These are phyloP conservation scores for Vulpes ferrilata DNA, from an alignment of 2,113 vertebrate species.

Conservation along the genomic window DNA sequence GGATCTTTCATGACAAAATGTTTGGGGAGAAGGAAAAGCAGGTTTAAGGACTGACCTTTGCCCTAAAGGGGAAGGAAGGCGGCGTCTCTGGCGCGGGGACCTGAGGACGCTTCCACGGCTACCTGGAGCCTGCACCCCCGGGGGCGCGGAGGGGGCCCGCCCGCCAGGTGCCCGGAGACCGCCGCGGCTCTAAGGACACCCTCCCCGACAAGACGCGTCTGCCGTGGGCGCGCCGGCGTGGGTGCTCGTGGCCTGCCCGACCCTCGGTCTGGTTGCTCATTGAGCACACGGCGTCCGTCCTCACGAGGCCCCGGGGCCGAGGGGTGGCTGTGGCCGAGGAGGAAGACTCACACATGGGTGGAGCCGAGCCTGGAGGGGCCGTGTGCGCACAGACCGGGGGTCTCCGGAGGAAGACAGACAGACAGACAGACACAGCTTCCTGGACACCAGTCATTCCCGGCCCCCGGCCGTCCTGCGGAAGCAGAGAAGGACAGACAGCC, in stretches of 20 bases:
- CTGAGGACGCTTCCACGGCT: neutral
- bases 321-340: neutral
- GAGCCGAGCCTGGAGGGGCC: neutral
- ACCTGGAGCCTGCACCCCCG: too few species aligned
- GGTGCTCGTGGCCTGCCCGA: too few species aligned
- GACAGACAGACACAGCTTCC: neutral
- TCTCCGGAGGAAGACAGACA: neutral
- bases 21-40: neutral
- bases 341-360: too few species aligned
- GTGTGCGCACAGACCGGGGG: neutral
- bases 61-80: neutral
- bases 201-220: fast-evolving
- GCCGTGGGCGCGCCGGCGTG: neutral
- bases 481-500: neutral
- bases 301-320: neutral
- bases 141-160: too few species aligned
- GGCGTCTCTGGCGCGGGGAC: too few species aligned
- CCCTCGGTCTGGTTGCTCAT: too few species aligned
- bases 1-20: neutral
- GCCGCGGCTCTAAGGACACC: fast-evolving
- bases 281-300: fast-evolving
- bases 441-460: neutral
- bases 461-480: neutral
- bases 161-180: neutral
- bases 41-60: too few species aligned